phyloP scores from a whole-genome alignment of 2,888 invertebrate genomes.

The Morpho deidamia region DNA sequence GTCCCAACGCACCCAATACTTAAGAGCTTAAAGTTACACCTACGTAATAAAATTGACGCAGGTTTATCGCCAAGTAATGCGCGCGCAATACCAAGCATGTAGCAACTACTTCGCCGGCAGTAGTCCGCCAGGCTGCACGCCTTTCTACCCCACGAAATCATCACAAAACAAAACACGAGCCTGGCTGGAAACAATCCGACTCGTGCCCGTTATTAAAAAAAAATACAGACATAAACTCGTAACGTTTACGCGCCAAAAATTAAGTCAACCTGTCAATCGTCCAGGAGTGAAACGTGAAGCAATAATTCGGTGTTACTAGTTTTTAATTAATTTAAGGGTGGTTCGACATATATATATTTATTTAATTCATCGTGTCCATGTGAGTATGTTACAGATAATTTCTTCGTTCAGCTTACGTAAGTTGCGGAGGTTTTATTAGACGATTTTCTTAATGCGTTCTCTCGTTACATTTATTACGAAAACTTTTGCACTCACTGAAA shows the following conservation, averaged over 20 bases:
- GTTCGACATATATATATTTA: constrained; percentile 39
- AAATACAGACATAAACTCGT: constrained; percentile 23
- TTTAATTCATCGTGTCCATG: constrained; percentile 35
- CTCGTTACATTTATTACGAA: neutral
- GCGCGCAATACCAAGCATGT: constrained; percentile 59
- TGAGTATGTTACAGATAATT: constrained; percentile 55
- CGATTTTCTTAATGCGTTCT: constrained; percentile 16
- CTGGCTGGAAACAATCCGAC: constrained; percentile 56
- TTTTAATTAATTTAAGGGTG: constrained; percentile 47
- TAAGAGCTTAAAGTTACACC: constrained; percentile 51
- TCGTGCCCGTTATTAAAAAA: constrained; percentile 32
- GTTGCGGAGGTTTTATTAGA: constrained; percentile 43
- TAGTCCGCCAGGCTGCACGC: constrained; percentile 72
- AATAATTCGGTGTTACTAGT: constrained; percentile 62
- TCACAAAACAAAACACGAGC: constrained; percentile 66
- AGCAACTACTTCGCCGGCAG: constrained; percentile 68
- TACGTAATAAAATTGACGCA: constrained; percentile 55
- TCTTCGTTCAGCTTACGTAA: constrained; percentile 57
- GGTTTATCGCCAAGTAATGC: constrained; percentile 39
- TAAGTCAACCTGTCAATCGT: constrained; percentile 29
- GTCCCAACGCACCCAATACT: constrained; percentile 29
- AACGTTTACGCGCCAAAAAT: constrained; percentile 49
- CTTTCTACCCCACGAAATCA: constrained; percentile 55
- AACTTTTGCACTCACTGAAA: constrained; percentile 2
- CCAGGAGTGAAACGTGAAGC: constrained; percentile 43